Percentiles rank a stretch among this genome's conserved stretches.
phyloP scores from a whole-genome alignment of 1,140 invertebrate genomes.

The Drosophila orosa region DNA sequence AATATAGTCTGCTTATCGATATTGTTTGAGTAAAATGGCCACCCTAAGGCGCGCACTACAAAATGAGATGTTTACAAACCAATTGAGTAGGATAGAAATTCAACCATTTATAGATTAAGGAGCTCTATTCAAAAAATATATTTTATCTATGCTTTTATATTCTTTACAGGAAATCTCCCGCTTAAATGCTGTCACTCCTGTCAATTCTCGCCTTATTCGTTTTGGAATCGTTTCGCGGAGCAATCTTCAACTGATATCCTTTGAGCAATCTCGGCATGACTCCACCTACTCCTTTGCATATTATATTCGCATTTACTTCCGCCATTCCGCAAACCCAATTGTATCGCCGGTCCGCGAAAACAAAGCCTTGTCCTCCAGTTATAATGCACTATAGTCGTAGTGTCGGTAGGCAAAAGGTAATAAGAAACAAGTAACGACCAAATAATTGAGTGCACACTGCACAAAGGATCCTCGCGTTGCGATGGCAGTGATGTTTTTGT shows the following conservation, averaged over 20 bases:
- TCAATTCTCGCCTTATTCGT: neutral
- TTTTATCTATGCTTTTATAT: neutral
- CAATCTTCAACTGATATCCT: constrained; percentile 13
- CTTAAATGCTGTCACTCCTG: neutral
- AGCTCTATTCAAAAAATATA: neutral
- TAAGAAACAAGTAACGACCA: constrained; percentile 69
- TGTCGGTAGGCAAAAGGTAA: constrained; percentile 39
- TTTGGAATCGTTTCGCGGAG: neutral
- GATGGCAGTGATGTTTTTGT: constrained; percentile 27
- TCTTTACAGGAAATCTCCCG: neutral
- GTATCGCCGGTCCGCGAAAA: constrained; percentile 33
- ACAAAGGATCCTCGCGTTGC: constrained; percentile 65
- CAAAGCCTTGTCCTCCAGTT: constrained; percentile 40
- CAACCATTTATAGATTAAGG: neutral
- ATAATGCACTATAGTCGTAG: constrained; percentile 41
- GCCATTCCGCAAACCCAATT: constrained; percentile 55
- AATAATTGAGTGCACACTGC: constrained; percentile 70
- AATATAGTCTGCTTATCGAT: too few relatives aligned
- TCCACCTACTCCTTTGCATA: constrained; percentile 31
- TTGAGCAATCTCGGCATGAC: constrained; percentile 10
- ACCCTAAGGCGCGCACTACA: too few relatives aligned
- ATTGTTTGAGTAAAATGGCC: too few relatives aligned
- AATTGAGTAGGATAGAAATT: too few relatives aligned
- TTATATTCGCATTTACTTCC: constrained; percentile 67
- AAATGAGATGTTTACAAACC: too few relatives aligned